Evolutionary conservation across 2,113 vertebrate genomes (phyloP).

Genomic region (Capreolus pygargus): DNA sequence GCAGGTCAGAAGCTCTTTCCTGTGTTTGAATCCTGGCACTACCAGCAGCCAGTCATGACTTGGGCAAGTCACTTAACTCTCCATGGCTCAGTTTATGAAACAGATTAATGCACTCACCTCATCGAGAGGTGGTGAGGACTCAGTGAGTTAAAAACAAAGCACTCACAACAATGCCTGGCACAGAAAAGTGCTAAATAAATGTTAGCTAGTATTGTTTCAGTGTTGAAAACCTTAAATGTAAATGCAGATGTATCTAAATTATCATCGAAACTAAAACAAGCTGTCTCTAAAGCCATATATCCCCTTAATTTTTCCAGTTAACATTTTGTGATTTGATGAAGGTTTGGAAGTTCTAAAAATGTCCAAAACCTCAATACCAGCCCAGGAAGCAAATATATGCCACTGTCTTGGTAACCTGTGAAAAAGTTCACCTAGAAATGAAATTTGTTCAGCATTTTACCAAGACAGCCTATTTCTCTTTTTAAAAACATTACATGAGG

Average conservation of each 20-base stretch:
- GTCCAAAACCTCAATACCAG: background rate
- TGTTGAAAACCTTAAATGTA: background rate
- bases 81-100: background rate
- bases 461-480: background rate
- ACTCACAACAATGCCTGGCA: background rate
- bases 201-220: background rate
- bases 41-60: background rate
- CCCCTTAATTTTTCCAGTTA: background rate
- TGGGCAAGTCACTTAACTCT: background rate
- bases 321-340: background rate
- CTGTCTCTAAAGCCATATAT: background rate
- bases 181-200: background rate
- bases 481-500: background rate
- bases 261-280: background rate
- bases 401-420: background rate
- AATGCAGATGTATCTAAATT: background rate
- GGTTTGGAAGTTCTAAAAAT: background rate
- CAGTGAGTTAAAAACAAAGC: background rate
- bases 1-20: background rate
- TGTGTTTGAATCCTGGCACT: background rate
- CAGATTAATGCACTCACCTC: background rate
- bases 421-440: background rate
- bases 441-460: background rate
- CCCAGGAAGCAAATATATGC: background rate
- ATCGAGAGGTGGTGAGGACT: background rate